These are phyloP conservation scores for Megalops cyprinoides DNA, from an alignment of 2,797 vertebrate species.

Conservation along the genomic window DNA sequence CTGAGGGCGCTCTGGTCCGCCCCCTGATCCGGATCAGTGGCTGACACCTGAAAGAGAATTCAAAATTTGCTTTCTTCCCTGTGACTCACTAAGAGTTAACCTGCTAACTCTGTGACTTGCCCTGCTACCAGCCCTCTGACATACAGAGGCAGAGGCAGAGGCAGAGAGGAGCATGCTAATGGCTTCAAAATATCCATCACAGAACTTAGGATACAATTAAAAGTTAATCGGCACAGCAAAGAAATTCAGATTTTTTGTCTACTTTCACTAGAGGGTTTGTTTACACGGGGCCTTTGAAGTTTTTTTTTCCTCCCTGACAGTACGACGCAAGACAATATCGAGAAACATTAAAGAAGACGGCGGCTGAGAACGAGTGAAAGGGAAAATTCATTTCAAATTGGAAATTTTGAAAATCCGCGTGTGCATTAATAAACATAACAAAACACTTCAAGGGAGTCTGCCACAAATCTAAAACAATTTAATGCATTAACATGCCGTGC, in stretches of 20 bases:
- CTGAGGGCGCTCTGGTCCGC: constrained; percentile 80
- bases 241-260: constrained; percentile 54
- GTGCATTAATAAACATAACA: constrained; percentile 60
- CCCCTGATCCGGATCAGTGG: constrained; percentile 83
- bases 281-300: constrained; percentile 72
- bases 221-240: constrained; percentile 68
- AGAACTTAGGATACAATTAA: constrained; percentile 66
- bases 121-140: neutral
- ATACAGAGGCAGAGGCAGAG: constrained; percentile 33
- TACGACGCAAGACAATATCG: constrained; percentile 58
- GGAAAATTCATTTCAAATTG: constrained; percentile 67
- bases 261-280: constrained; percentile 66
- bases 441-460: constrained; percentile 42
- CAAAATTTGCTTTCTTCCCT: constrained; percentile 41
- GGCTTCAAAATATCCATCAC: constrained; percentile 62
- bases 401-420: constrained; percentile 60
- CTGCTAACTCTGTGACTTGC: constrained; percentile 39
- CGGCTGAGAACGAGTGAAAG: constrained; percentile 57
- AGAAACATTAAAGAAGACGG: constrained; percentile 43
- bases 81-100: constrained; percentile 57
- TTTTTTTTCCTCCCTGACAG: constrained; percentile 53
- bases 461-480: constrained; percentile 38
- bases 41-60: constrained; percentile 76
- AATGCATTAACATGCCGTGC: constrained; percentile 51
- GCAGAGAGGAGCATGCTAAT: constrained; percentile 40